Evolutionary conservation across 2,888 invertebrate genomes (phyloP), one percentile per base, ranked within the genome.

Genomic region (Tetragonisca angustula): DNA sequence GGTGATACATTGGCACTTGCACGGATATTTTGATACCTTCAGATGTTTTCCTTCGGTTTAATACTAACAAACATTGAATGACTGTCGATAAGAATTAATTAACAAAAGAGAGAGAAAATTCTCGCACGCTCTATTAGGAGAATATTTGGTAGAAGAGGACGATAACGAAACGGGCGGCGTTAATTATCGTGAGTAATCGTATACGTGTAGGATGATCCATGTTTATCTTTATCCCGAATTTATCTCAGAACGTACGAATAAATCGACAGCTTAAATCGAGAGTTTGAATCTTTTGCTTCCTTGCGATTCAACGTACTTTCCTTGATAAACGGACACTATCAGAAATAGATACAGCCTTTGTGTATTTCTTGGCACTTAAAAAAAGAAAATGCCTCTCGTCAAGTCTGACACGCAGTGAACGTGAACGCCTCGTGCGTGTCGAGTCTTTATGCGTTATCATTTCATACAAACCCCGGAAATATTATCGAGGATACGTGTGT

Each of bases 1-100:
- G 59, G 52, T 67, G 72, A 68, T 43, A n/a, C 15, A 52, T 79
- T 81, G 79, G 80, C 80, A 81, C 80, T 72, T 52, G 56, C 59
- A 61, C 21, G 67, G 19, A 32, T 59, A 59, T 19, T 15, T 67
- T 43, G 59, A 43, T 81, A 80, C 27, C 27, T 79, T 64, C 32
- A 32, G 67, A 59, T 54, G 1, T 36, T 67, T 2, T 21, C 17
- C 67, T 2, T 32, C 50, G 24, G 36, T 59, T 32, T 52, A 17
- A 3, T 71, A n/a, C 15, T 43, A 78, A 56, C 24, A 21, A 19
- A 49, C 32, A 17, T 15, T 19, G 17, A 74, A 32, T 50, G 59
- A 21, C 49, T 56, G 27, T 27, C 69, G 21, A n/a, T 49, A 36
- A 62, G 19, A n/a, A n/a, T 56, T 49, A 13, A 24, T 36, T 24